Base-by-base conservation (phyloP, 2,797 vertebrate species). In the Sebastes paucispinis region DNA sequence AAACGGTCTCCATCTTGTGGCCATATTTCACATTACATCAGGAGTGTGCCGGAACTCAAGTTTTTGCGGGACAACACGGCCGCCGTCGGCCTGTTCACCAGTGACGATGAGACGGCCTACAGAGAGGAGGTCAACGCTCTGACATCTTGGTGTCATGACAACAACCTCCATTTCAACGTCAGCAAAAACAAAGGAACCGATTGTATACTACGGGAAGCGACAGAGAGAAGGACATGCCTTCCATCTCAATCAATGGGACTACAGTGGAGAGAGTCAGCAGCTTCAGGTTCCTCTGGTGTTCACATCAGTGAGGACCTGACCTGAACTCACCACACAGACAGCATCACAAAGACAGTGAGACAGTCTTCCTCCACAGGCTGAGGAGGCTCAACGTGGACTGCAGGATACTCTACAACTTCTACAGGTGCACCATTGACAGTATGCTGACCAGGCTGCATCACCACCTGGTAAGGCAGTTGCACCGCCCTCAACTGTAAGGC, bases 1-100 rank as follows among this genome's bases (percentile, higher is more conserved):
- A 77, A 39, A 59, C 74, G 7, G 60, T 67, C 83, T 64, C 84
- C 88, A 83, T 83, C 85, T 83, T 67, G 85, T 88, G 90, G 85
- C 22, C 60, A 81, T 12, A 55, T 74, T 54, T 31, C 5, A 64
- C 11, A 80, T 74, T 55, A 73, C 52, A 63, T 5, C 1, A 25
- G 13, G 4, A 32, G 18, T 9, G 8, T 18, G 13, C 4, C 31
- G 2, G 54, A 54, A 59, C n/a, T 4, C 13, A 16, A 63, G 32
- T 54, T n/a, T n/a, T 22, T 22, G 39, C 39, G 3, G 7, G 22
- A 36, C 32, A 32, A n/a, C 66, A 24, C 20, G 4, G 13, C 10
- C 20, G 27, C 14, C 29, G 8, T 10, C 11, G 3, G 66, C 47
- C 36, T 34, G 13, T 64, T 64, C 12, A 64, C 36, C 8, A 25